Conservation (phyloP, 2,888 invertebrate genomes). For the Phymatocera aterrima region DNA sequence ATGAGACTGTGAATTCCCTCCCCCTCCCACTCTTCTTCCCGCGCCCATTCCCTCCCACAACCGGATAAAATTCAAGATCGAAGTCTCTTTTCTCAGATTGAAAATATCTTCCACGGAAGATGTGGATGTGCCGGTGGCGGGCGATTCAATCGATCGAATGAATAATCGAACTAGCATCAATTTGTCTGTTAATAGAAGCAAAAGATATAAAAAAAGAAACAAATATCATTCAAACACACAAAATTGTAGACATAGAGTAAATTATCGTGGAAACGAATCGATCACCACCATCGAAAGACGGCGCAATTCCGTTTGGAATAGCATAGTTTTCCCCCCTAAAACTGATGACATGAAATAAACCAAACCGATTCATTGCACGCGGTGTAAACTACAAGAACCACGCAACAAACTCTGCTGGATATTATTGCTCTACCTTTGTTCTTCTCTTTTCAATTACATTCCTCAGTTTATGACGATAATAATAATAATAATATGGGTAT, state of each 20-base stretch:
- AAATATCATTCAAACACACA: not conserved
- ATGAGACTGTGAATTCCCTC: not conserved
- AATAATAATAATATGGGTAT: not conserved
- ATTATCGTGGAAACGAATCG: not conserved
- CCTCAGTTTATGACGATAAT: not conserved
- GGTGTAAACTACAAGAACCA: no score
- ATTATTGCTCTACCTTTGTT: not conserved
- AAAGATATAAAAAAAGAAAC: not conserved
- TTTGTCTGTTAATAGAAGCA: not conserved
- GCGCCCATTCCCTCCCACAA: not conserved
- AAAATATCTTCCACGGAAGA: no score
- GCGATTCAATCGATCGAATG: not conserved
- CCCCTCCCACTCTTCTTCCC: no score
- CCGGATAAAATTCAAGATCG: not conserved
- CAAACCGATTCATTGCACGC: not conserved
- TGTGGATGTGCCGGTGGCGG: not conserved
- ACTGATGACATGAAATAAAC: not conserved
- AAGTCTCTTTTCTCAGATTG: not conserved
- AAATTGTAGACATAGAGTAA: not conserved
- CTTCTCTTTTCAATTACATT: not conserved
- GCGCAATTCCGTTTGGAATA: not conserved
- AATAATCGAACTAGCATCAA: not conserved
- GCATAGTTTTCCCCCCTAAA: constrained; percentile 1
- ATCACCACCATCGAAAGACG: constrained; percentile 14
- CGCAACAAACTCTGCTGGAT: not conserved